Percentiles rank a stretch among this genome's conserved stretches.
phyloP scores from a whole-genome alignment of 2,888 invertebrate genomes.

The Apoda limacodes region DNA sequence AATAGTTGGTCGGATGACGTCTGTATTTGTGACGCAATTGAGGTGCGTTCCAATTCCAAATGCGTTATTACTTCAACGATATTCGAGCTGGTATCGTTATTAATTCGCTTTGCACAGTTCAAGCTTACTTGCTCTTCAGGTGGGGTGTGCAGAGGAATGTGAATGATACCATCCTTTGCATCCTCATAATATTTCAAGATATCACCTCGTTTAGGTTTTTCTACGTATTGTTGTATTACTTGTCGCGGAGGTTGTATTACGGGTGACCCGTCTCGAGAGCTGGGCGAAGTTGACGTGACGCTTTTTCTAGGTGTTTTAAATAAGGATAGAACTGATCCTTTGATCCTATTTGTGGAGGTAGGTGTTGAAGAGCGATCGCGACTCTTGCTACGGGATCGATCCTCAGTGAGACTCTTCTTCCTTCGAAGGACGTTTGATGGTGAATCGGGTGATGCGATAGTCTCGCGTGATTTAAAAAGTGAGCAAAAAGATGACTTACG shows the following conservation, averaged over 20 bases:
- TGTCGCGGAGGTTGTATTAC: slow-evolving; percentile 32
- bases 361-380: slow-evolving; percentile 72
- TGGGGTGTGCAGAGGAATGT: slow-evolving; percentile 81
- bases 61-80: slow-evolving; percentile 15
- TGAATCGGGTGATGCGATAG: slow-evolving; percentile 73
- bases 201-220: slow-evolving; percentile 28
- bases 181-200: slow-evolving; percentile 73
- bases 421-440: slow-evolving; percentile 59
- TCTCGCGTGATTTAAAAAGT: slow-evolving; percentile 80
- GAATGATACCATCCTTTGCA: slow-evolving; percentile 73
- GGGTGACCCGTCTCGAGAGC: slow-evolving; percentile 46
- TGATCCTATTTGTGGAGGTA: slow-evolving; percentile 66
- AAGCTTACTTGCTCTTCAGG: too few relatives aligned
- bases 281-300: slow-evolving; percentile 41
- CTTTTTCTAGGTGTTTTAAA: slow-evolving; percentile 70
- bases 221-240: slow-evolving; percentile 35
- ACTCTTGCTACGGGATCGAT: slow-evolving; percentile 75
- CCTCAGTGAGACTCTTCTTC: slow-evolving; percentile 52
- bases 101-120: slow-evolving; percentile 42
- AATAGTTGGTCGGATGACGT: slow-evolving; percentile 27
- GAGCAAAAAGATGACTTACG: slow-evolving; percentile 86
- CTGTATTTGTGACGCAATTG: slow-evolving; percentile 21
- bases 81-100: slow-evolving; percentile 9
- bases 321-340: slow-evolving; percentile 74
- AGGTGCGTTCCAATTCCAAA: slow-evolving; percentile 17